Evolutionary conservation across 2,113 vertebrate genomes (phyloP), one percentile per base, ranked within the genome.

Genomic region (Aspidoscelis tigris): DNA sequence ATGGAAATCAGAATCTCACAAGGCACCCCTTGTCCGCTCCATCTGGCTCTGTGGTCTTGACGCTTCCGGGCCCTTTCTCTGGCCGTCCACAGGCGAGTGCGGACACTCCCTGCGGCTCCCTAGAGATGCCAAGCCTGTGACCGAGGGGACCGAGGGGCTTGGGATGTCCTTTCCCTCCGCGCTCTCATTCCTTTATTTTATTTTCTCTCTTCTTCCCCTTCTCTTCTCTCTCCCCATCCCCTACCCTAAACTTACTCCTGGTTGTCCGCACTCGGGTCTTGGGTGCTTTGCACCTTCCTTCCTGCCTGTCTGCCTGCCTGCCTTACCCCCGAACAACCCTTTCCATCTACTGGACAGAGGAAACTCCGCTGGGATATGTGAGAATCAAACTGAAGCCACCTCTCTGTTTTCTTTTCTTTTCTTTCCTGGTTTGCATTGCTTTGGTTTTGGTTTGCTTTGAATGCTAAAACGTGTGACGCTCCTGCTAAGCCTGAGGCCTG

Each of bases 321-420:
- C 94, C 93, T 87, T 96, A 89, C 94, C 93, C 89, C 93, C 84
- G 96, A 95, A 91, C 93, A 74, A 88, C 90, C 91, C 92, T 94
- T 93, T 89, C 88, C 76, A 85, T 89, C 92, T 64, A 94, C 90
- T 90, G 93, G 95, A 93, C 97, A 99, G 98, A 99, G 98, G 97
- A 99, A 99, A 96, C 98, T 99, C 88, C 98, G 98, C 96, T 99
- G 98, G 98, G 98, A 99, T 98, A 97, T 99, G 98, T 99, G 98
- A 99, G 98, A 95, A 95, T 89, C 1, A 16, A 86, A 90, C 14
- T 66, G 92, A 89, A 61, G 83, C 85, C 69, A 10, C 50, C 14
- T 75, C 41, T 11, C 7, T 50, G 47, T 50, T 50, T 50, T 50
- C 2, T 50, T 50, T 64, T 26, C 11, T 65, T 26, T 26, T 26